Evolutionary conservation across 2,888 invertebrate genomes (phyloP), one percentile per base, ranked within the genome.

Genomic region (Nomada ruficornis): DNA sequence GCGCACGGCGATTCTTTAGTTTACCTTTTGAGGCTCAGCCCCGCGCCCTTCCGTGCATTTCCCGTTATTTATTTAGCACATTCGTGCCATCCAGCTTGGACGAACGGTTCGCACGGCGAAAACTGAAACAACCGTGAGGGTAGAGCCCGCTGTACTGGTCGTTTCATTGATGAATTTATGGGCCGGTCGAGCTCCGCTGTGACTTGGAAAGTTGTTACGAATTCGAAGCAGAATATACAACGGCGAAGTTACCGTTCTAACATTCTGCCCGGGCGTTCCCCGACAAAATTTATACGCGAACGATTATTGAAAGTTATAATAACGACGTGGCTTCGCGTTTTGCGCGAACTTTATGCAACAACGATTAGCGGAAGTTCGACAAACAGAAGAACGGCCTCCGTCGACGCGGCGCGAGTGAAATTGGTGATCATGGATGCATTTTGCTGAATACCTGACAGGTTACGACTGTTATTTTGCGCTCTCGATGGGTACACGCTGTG

Each of bases 1-100:
- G 23, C 60, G 67, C 78, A 80, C 80, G 75, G 82, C 85, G 82
- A 87, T 86, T 89, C 89, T 88, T 89, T 80, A 75, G 85, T 89
- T 88, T 86, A 86, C 87, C 89, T 85, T 85, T 86, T 82, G 80
- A 85, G 84, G 86, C 86, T 83, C 83, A 68, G 69, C 62, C 29
- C 44, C 47, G 52, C 67, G 57, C 68, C 73, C 55, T 75, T 54
- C 65, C 60, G 67, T 64, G 72, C 82, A 69, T 82, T 84, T 77
- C 71, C 82, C 85, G 89, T 89, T 86, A 85, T 88, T 89, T 88
- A 84, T 84, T 81, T 81, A 83, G 82, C 71, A 69, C 52, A 83
- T 65, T 54, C 64, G 50, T 77, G 75, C 69, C 50, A 57, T 15
- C 60, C 44, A 59, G 57, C 2, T 26, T 52, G 23, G 52, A 15